Conservation (phyloP, 2,113 vertebrate species). For the Hippocampus zosterae region DNA sequence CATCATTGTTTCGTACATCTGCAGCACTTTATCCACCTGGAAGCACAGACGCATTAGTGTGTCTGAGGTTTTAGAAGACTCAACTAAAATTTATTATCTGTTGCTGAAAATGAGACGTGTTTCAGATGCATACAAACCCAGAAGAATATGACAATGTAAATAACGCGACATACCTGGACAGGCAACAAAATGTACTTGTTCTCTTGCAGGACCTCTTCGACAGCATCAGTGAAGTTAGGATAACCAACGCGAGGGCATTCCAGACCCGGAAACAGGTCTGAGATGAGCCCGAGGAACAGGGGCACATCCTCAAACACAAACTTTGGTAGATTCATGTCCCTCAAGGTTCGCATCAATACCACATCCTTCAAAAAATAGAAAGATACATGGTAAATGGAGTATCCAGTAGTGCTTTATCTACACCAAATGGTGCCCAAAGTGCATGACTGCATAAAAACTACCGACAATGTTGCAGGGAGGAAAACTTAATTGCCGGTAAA, state of each 20-base stretch:
- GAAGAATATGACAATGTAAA: constrained; percentile 31
- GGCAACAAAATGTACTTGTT: constrained; percentile 77
- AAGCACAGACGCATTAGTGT: constrained; percentile 9
- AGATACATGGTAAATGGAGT: background rate
- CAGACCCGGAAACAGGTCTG: constrained; percentile 90
- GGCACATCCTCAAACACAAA: constrained; percentile 96
- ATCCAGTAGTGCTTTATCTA: too few relatives aligned
- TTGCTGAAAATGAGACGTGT: too few relatives aligned
- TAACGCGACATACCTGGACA: constrained; percentile 69
- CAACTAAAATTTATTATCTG: background rate
- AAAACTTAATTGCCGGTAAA: too few relatives aligned
- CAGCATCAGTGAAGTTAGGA: constrained; percentile 84
- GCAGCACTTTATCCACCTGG: constrained; percentile 96
- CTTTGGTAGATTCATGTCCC: constrained; percentile 97
- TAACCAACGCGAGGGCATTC: constrained; percentile 91
- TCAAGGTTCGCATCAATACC: constrained; percentile 90
- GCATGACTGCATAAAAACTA: too few relatives aligned
- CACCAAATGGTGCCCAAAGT: too few relatives aligned
- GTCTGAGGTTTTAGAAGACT: background rate
- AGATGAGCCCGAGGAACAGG: constrained; percentile 90
- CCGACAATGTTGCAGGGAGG: too few relatives aligned
- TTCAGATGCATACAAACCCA: background rate
- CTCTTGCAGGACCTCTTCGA: constrained; percentile 79
- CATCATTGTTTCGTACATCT: constrained; percentile 97
- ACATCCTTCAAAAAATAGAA: constrained; percentile 76